A percentile compares a stretch with the other conserved stretches of the same genome.
These are phyloP conservation scores for Kryptopterus vitreolus DNA, from an alignment of 2,797 vertebrate genomes.

Conservation along the genomic window DNA sequence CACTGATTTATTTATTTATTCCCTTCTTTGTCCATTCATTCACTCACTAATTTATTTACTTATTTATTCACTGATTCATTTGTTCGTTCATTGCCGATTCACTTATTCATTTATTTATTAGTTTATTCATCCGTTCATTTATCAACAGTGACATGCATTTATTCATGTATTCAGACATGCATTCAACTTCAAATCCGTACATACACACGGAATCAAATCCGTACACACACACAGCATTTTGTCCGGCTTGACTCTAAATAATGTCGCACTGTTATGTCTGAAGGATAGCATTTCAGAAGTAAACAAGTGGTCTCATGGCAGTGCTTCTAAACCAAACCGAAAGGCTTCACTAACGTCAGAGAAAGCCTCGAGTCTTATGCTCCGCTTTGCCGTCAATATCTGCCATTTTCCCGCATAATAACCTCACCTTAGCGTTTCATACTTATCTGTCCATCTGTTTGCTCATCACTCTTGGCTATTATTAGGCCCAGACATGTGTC, in stretches of 20 bases:
- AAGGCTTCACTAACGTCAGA: neutral
- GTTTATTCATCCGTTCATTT: too few relatives aligned
- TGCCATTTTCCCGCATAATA: conserved; percentile 11
- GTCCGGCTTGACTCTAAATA: neutral
- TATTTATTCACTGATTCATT: neutral
- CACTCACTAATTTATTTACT: neutral
- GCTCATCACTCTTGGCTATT: conserved; percentile 64
- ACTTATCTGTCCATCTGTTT: conserved; percentile 63
- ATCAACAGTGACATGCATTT: too few relatives aligned
- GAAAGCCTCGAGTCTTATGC: neutral
- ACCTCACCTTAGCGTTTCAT: conserved; percentile 36
- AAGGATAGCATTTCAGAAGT: neutral
- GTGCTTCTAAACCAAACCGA: neutral
- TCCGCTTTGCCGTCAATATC: neutral
- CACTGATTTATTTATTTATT: neutral
- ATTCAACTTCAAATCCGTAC: neutral
- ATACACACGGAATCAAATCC: neutral
- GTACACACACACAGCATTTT: neutral
- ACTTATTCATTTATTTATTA: neutral
- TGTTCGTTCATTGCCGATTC: neutral
- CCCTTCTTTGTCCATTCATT: neutral
- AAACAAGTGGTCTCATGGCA: neutral
- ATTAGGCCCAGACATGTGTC: conserved; percentile 67
- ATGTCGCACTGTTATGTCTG: neutral
- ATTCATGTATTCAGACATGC: too few relatives aligned